Evolutionary conservation across 2,113 vertebrate genomes (phyloP).

Genomic region (Polypterus bichir): DNA sequence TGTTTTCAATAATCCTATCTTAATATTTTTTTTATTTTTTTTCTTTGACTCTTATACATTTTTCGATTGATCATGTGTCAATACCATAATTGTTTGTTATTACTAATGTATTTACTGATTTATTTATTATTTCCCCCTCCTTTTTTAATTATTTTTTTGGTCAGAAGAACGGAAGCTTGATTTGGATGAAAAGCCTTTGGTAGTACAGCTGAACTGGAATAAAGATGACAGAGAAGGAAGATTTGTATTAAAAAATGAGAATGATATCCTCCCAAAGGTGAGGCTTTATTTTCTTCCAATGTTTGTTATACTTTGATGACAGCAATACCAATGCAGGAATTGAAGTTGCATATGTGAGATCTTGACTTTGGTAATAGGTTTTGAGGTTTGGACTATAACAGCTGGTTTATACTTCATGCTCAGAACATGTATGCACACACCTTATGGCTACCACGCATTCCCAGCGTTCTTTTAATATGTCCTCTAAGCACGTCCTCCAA

Average conservation of each 20-base stretch:
- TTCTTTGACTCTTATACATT: too few relatives aligned
- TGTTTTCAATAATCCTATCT: too few relatives aligned
- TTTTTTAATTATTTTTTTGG: background rate
- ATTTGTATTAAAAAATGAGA: slow-evolving; percentile 98
- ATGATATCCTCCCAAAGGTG: slow-evolving; percentile 83
- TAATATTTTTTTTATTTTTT: too few relatives aligned
- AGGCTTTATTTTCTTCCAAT: slow-evolving; percentile 1
- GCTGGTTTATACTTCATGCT: too few relatives aligned
- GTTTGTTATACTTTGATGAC: background rate
- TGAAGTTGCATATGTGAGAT: background rate
- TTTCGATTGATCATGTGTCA: too few relatives aligned
- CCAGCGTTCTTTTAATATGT: too few relatives aligned
- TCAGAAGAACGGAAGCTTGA: slow-evolving; percentile 97
- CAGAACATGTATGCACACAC: too few relatives aligned
- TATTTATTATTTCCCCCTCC: background rate
- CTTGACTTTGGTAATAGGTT: background rate
- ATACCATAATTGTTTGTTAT: too few relatives aligned
- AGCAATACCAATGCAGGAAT: background rate
- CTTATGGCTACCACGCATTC: too few relatives aligned
- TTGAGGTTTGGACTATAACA: background rate
- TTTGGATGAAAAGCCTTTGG: slow-evolving; percentile 89
- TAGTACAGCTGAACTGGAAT: slow-evolving; percentile 97
- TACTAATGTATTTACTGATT: too few relatives aligned
- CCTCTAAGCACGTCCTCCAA: too few relatives aligned
- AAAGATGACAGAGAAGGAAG: slow-evolving; percentile 94